Conservation (phyloP, 2,797 vertebrate species). For the Chrosomus eos region DNA sequence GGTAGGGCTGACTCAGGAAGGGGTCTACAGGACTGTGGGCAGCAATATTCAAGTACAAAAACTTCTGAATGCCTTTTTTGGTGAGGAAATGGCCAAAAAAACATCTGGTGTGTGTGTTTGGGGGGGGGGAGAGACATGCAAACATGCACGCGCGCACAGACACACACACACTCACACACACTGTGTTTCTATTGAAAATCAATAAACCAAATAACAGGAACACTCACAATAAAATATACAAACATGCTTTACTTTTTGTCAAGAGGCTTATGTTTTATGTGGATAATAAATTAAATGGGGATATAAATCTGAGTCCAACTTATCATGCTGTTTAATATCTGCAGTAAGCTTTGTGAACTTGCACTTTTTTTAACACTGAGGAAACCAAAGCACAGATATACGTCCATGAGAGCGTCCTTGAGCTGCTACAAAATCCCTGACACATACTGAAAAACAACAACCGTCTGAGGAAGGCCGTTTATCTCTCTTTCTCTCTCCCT, state of each 20-base stretch:
- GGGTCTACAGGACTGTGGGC: conserved; percentile 94
- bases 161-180: background rate
- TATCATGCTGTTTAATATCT: background rate
- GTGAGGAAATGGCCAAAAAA: conserved; percentile 77
- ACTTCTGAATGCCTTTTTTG: conserved; percentile 94
- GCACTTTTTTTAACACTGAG: conserved; percentile 4
- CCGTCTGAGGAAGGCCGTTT: conserved; percentile 33
- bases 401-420: conserved; percentile 52
- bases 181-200: background rate
- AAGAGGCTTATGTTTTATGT: conserved; percentile 14
- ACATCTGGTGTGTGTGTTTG: conserved; percentile 45
- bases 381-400: conserved; percentile 40
- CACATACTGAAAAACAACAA: conserved; percentile 41
- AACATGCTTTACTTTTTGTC: conserved; percentile 7
- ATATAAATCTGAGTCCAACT: background rate
- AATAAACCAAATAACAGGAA: background rate
- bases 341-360: background rate
- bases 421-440: conserved; percentile 41
- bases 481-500: background rate
- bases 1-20: conserved; percentile 88
- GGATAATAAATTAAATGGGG: background rate
- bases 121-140: background rate
- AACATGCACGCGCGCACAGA: background rate
- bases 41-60: conserved; percentile 99
- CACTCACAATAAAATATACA: background rate